Evolutionary conservation across 2,113 vertebrate species (phyloP).

Genomic region (Pipra filicauda): DNA sequence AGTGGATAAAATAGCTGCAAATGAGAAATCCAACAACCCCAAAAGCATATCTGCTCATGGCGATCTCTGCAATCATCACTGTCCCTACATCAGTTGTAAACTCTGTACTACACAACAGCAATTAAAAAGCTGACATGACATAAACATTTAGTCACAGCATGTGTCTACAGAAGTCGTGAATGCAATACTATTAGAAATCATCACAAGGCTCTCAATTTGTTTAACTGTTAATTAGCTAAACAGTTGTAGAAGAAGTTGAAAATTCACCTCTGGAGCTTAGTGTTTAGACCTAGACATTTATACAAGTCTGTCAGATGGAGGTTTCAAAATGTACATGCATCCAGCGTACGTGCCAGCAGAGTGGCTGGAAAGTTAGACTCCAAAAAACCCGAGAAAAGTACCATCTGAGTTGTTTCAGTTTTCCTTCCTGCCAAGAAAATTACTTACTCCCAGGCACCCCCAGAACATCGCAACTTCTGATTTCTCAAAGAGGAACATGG

Average conservation of each 20-base stretch:
- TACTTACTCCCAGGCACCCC: background rate
- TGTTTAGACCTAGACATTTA: background rate
- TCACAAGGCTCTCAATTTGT: background rate
- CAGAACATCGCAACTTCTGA: background rate
- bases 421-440: background rate
- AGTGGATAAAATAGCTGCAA: background rate
- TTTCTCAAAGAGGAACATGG: background rate
- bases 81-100: background rate
- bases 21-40: background rate
- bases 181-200: background rate
- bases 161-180: background rate
- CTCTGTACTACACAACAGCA: background rate
- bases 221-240: background rate
- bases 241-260: background rate
- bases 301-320: background rate
- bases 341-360: fast-evolving
- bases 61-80: background rate
- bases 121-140: slow-evolving; percentile 35
- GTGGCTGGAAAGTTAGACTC: background rate
- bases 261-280: background rate
- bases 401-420: background rate
- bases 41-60: background rate
- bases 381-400: background rate
- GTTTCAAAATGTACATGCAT: background rate
- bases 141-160: slow-evolving; percentile 11